phyloP scores from a whole-genome alignment of 2,888 invertebrate genomes.

The Hoplodrina blanda region DNA sequence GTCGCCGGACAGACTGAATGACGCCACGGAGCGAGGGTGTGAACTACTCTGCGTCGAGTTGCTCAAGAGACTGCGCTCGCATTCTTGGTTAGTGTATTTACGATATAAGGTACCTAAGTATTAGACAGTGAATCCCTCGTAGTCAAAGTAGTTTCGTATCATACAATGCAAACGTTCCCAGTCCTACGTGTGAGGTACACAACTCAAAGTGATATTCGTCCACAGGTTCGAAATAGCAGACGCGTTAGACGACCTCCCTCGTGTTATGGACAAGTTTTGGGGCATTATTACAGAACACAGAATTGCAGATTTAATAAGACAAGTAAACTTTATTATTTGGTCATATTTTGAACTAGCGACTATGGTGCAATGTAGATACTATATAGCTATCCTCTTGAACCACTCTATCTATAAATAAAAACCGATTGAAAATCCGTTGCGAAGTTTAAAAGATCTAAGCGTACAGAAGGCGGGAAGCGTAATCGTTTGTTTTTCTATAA shows the following conservation, averaged over 20 bases:
- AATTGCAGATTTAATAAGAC: constrained; percentile 84
- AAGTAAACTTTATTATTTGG: constrained; percentile 66
- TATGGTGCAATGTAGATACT: no score
- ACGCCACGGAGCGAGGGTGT: constrained; percentile 80
- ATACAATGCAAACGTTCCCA: no score
- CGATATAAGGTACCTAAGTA: no score
- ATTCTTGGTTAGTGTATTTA: constrained; percentile 74
- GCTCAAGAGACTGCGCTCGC: constrained; percentile 76
- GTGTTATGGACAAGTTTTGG: constrained; percentile 81
- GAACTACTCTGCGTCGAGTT: constrained; percentile 80
- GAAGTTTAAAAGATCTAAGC: no score
- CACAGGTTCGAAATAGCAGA: constrained; percentile 81
- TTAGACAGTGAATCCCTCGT: no score
- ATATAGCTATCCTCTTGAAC: no score
- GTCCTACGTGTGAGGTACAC: no score
- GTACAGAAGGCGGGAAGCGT: no score
- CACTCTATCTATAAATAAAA: no score
- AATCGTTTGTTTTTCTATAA: constrained; percentile 6
- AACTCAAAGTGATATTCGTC: constrained; percentile 10
- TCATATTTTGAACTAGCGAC: neutral
- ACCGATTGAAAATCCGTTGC: no score
- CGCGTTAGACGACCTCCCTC: constrained; percentile 79
- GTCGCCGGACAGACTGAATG: constrained; percentile 68
- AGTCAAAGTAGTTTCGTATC: no score
- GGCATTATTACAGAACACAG: constrained; percentile 77